phyloP scores from a whole-genome alignment of 1,140 invertebrate species.

The Metaphire vulgaris region DNA sequence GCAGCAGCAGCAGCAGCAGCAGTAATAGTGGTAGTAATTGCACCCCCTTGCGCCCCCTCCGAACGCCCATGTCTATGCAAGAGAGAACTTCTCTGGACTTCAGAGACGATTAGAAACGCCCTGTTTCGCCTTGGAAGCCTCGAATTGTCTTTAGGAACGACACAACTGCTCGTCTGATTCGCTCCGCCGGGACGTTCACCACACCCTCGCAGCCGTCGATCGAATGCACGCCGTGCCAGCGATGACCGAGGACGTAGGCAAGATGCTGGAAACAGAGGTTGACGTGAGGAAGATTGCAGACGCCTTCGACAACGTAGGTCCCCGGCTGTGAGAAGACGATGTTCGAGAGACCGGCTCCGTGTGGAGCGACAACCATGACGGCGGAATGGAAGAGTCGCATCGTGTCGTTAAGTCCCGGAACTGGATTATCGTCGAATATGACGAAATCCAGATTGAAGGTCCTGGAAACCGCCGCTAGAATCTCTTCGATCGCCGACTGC shows the following conservation, averaged over 20 bases:
- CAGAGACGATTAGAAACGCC: no score
- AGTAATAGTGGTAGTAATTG: no score
- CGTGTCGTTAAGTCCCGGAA: not conserved
- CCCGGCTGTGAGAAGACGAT: not conserved
- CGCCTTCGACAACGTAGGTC: not conserved
- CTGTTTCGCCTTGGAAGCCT: no score
- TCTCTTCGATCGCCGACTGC: not conserved
- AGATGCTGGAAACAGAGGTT: not conserved
- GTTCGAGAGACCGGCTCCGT: conserved; percentile 8
- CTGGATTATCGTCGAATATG: not conserved
- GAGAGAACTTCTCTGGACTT: no score
- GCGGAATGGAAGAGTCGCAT: not conserved
- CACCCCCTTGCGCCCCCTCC: no score
- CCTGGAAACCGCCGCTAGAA: not conserved
- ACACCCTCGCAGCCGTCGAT: not conserved
- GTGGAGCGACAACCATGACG: not conserved
- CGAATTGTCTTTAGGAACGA: no score
- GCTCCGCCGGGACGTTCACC: not conserved
- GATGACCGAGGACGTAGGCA: not conserved
- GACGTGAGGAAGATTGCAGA: not conserved
- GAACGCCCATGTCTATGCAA: no score
- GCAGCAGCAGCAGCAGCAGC: no score
- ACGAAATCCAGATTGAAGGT: not conserved
- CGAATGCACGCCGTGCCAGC: not conserved
- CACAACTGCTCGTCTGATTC: no score